Conservation (phyloP, 2,888 invertebrate genomes). For the Philereme transversata region DNA sequence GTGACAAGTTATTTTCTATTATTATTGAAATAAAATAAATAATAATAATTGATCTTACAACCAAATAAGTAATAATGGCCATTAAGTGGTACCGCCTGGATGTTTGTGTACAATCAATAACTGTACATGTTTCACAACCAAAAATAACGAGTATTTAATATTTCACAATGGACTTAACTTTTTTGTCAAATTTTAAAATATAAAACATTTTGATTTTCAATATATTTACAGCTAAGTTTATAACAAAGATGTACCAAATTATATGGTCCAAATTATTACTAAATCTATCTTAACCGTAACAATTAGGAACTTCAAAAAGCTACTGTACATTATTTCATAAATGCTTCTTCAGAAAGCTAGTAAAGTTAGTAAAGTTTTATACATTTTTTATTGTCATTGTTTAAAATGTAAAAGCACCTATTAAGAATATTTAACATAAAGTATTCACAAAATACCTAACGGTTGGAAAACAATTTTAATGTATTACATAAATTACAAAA, state of each 20-base stretch:
- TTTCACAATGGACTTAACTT: slow-evolving; percentile 26
- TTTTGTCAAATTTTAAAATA: slow-evolving; percentile 18
- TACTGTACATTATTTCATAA: slow-evolving; percentile 29
- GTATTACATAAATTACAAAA: not conserved
- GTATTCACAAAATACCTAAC: slow-evolving; percentile 19
- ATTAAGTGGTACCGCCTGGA: slow-evolving; percentile 36
- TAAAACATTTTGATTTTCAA: slow-evolving; percentile 18
- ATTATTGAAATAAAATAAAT: slow-evolving; percentile 7
- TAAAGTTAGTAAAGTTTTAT: slow-evolving; percentile 20
- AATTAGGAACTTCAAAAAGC: slow-evolving; percentile 26
- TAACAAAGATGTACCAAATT: slow-evolving; percentile 5
- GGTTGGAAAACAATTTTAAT: not conserved
- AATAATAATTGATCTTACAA: slow-evolving; percentile 14
- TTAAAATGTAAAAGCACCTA: slow-evolving; percentile 36
- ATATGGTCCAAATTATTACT: slow-evolving; percentile 16
- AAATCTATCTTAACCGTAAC: slow-evolving; percentile 12
- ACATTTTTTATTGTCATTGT: slow-evolving; percentile 30
- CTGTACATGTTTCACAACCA: slow-evolving; percentile 41
- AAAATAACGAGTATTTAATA: slow-evolving; percentile 37
- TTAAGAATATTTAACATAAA: slow-evolving; percentile 14
- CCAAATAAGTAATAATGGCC: slow-evolving; percentile 41
- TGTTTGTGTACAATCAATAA: slow-evolving; percentile 16
- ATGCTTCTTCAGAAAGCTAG: slow-evolving; percentile 25
- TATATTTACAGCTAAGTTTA: slow-evolving; percentile 16
- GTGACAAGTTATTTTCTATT: slow-evolving; percentile 15